Conservation (phyloP, 2,888 invertebrate genomes). For the Exephanes ischioxanthus region DNA sequence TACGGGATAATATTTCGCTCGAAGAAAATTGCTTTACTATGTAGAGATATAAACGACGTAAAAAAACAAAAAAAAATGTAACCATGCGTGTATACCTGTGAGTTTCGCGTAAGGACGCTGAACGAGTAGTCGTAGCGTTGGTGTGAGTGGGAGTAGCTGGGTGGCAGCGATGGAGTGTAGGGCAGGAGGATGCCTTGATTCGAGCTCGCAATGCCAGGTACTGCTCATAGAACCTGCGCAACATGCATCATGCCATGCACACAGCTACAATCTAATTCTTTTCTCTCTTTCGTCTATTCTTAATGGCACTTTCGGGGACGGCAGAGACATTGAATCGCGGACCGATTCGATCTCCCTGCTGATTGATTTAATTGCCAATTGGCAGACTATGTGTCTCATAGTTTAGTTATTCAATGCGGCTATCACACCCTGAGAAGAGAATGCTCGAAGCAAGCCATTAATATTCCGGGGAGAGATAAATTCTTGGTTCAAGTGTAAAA, state of each 20-base stretch:
- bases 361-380: constrained; percentile 18
- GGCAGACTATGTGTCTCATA: constrained; percentile 49
- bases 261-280: constrained; percentile 76
- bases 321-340: constrained; percentile 13
- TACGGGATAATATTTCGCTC: constrained; percentile 22
- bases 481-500: not conserved
- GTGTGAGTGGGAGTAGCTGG: constrained; percentile 84
- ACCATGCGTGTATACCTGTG: constrained; percentile 83
- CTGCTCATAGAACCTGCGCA: constrained; percentile 94
- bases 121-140: constrained; percentile 86
- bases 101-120: constrained; percentile 87
- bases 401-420: constrained; percentile 44
- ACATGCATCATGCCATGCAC: constrained; percentile 85
- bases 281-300: constrained; percentile 56
- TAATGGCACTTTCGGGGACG: constrained; percentile 36
- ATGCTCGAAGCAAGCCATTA: not conserved
- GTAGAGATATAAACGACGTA: constrained; percentile 13
- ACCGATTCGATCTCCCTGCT: constrained; percentile 22
- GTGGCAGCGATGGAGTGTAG: constrained; percentile 87
- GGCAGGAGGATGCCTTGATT: constrained; percentile 94
- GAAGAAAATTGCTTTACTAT: constrained; percentile 1
- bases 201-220: constrained; percentile 95
- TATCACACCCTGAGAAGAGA: not conserved
- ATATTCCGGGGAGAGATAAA: not conserved
- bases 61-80: constrained; percentile 71